Base-by-base conservation (phyloP, 2,888 invertebrate species). In the Coecobrya sp. region DNA sequence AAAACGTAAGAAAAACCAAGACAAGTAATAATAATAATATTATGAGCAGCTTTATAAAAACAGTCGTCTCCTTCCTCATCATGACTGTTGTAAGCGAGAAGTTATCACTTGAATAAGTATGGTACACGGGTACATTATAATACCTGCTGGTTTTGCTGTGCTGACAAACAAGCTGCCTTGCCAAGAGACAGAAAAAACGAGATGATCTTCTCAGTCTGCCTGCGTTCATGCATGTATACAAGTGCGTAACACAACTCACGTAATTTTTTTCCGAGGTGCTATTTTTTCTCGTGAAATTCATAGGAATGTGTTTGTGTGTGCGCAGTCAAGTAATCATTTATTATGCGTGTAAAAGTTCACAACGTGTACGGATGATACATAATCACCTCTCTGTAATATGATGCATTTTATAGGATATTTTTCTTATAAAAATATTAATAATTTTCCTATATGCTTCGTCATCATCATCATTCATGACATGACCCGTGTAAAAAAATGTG, bases 241-340 rank as follows among this genome's bases (percentile, higher is more conserved):
- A 0, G n/a, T n/a, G n/a, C n/a, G n/a, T n/a, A n/a, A n/a, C n/a
- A n/a, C n/a, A n/a, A 36, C 42, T 42, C n/a, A 62, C 79, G 49
- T 79, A 81, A 76, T 73, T 36, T 84, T n/a, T 49, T 0, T 49
- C n/a, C 13, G 10, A 90, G 90, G 84, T 90, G 90, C 85, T 85
- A 52, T 90, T 90, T 84, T 84, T 73, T 65, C 73, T 84, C 76
- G 90, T 85, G 90, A 90, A 90, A 90, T 85, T 85, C 76, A 76
- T 76, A 62, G 76, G 85, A 90, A 76, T 85, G 62, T 90, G 85
- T 76, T 84, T 73, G n/a, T 59, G 59, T 59, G 22, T 19, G 36
- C 7, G 36, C 36, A 42, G 42, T 65, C 25, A 68, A 36, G 4
- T 84, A 76, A 90, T 85, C 52, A 82, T 89, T 55, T 70, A 89